These are phyloP conservation scores for Catocala nupta DNA, from an alignment of 2,888 invertebrate genomes.

Conservation along the genomic window DNA sequence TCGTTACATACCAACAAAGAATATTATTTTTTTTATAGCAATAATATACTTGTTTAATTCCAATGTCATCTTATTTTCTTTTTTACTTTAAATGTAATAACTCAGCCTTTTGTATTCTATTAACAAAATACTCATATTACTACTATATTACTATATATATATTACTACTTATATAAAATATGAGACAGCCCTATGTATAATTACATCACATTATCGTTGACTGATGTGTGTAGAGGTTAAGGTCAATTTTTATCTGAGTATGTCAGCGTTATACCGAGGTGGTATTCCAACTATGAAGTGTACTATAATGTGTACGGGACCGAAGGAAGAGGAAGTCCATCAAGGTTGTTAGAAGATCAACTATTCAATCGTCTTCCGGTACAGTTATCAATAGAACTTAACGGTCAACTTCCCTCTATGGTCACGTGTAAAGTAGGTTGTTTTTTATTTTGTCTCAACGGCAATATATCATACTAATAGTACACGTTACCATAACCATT, in stretches of 20 bases:
- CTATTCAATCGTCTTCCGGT: constrained; percentile 49
- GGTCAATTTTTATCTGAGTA: constrained; percentile 70
- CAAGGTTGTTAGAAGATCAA: constrained; percentile 44
- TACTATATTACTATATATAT: too few species aligned
- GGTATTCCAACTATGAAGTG: constrained; percentile 31
- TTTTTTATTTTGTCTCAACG: neutral
- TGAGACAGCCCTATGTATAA: constrained; percentile 45
- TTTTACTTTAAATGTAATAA: too few species aligned
- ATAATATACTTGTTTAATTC: too few species aligned
- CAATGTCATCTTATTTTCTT: too few species aligned
- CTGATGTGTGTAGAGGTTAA: constrained; percentile 72
- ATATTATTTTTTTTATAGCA: too few species aligned
- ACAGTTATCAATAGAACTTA: constrained; percentile 34
- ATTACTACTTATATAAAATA: neutral
- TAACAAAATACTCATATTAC: too few species aligned
- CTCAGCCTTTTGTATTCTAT: too few species aligned
- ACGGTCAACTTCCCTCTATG: constrained; percentile 37
- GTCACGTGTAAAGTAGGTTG: constrained; percentile 11
- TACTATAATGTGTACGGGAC: constrained; percentile 26
- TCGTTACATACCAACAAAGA: too few species aligned
- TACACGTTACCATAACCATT: too few species aligned
- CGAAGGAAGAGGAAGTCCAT: constrained; percentile 51
- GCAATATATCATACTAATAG: neutral
- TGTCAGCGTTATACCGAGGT: constrained; percentile 31
- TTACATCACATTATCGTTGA: constrained; percentile 60